phyloP scores from a whole-genome alignment of 37 sponge, comb jelly and placozoan species.

The Aphrocallistes beatrix region DNA sequence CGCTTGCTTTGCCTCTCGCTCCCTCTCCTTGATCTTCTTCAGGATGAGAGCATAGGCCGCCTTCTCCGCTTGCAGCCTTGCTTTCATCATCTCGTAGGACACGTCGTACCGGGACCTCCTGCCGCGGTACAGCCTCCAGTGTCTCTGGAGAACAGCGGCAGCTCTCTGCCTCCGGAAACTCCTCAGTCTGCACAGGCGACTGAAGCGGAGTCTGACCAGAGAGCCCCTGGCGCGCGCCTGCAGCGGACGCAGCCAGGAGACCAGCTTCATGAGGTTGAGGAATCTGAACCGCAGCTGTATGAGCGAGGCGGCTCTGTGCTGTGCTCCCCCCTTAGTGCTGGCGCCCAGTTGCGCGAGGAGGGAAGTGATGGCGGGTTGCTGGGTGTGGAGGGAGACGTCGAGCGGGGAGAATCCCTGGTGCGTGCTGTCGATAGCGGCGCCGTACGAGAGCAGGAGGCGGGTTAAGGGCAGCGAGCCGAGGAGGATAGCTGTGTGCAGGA shows the following conservation, averaged over 20 bases:
- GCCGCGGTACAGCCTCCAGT: constrained; percentile 47
- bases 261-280: background rate
- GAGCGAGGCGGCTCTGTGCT: constrained; percentile 55
- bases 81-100: constrained; percentile 32
- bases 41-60: background rate
- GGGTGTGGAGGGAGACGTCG: constrained; percentile 22
- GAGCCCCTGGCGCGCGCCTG: constrained; percentile 25
- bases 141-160: constrained; percentile 45
- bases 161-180: constrained; percentile 27
- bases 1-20: background rate
- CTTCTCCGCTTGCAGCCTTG: constrained; percentile 33
- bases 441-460: background rate
- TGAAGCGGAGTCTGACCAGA: constrained; percentile 22
- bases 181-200: constrained; percentile 22
- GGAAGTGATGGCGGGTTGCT: constrained; percentile 6
- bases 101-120: constrained; percentile 54
- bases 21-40: background rate
- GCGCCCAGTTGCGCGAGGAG: constrained; percentile 30
- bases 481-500: constrained; percentile 38
- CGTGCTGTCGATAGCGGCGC: background rate
- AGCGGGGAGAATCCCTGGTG: constrained; percentile 18
- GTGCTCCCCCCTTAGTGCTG: constrained; percentile 37
- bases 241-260: constrained; percentile 19
- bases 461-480: background rate
- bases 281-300: constrained; percentile 56